These are phyloP conservation scores for Micronycteris hirsuta DNA, from an alignment of 2,113 vertebrate genomes.

Conservation along the genomic window DNA sequence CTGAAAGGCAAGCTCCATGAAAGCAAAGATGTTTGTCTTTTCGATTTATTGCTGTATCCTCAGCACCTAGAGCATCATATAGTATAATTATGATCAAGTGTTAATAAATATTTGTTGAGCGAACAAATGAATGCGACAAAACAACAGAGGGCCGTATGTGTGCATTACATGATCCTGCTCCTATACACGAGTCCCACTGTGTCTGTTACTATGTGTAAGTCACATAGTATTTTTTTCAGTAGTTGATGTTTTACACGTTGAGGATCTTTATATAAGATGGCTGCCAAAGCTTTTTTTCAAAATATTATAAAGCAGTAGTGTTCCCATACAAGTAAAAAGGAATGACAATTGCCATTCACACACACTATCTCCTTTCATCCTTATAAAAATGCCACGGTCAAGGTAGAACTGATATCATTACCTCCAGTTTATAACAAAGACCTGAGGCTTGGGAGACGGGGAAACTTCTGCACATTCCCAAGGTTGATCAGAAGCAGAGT, in stretches of 20 bases:
- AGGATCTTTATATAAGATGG: background rate
- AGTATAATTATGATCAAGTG: background rate
- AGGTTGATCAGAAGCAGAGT: background rate
- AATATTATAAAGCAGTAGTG: background rate
- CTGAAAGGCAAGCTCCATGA: background rate
- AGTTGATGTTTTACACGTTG: background rate
- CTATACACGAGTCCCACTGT: background rate
- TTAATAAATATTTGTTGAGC: background rate
- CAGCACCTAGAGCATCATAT: background rate
- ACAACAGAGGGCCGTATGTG: background rate
- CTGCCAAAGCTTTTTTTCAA: background rate
- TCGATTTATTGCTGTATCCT: background rate
- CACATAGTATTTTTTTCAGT: background rate
- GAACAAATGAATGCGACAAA: background rate
- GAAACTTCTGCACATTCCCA: background rate
- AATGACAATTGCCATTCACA: background rate
- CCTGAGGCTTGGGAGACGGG: background rate
- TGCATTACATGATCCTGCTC: background rate
- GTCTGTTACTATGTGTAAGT: background rate
- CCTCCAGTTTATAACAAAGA: background rate
- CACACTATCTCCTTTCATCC: background rate
- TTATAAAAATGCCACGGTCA: background rate
- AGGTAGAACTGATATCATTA: background rate
- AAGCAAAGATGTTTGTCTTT: background rate
- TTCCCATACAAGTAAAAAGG: background rate